Evolutionary conservation across 2,797 vertebrate genomes (phyloP).

Genomic region (Falco columbarius): DNA sequence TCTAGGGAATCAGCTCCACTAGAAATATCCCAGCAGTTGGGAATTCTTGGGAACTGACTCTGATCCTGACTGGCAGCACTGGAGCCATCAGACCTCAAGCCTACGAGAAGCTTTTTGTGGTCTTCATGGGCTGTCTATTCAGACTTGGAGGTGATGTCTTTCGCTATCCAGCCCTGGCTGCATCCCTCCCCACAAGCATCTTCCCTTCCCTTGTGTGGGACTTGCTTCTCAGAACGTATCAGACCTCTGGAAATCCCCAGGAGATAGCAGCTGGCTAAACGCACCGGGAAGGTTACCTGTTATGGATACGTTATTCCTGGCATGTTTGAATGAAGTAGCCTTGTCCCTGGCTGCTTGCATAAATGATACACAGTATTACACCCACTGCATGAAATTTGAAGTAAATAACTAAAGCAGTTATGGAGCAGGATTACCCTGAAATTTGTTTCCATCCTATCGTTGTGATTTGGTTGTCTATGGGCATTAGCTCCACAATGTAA

Average conservation of each 20-base stretch:
- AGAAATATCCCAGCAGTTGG: background rate
- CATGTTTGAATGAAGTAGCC: background rate
- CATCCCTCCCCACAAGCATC: background rate
- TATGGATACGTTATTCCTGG: background rate
- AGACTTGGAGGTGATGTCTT: background rate
- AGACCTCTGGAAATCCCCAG: background rate
- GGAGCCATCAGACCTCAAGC: background rate
- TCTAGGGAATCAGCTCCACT: background rate
- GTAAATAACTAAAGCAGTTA: background rate
- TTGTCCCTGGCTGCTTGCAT: background rate
- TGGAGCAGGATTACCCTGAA: slow-evolving; percentile 46
- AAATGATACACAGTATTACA: background rate
- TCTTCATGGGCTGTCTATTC: background rate
- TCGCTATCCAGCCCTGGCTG: background rate
- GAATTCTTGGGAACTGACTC: background rate
- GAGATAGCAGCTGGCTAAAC: background rate
- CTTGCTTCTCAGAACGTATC: background rate
- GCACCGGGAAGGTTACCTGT: background rate
- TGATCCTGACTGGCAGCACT: background rate
- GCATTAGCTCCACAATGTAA: slow-evolving; percentile 70
- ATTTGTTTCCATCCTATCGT: slow-evolving; percentile 67
- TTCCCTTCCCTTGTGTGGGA: background rate
- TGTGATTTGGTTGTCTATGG: slow-evolving; percentile 60
- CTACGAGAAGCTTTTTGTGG: background rate
- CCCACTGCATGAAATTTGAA: background rate